A percentile compares a stretch with the other conserved stretches of the same genome.
Conservation (phyloP, 2,797 vertebrate genomes). For the Pelochelys cantorii region DNA sequence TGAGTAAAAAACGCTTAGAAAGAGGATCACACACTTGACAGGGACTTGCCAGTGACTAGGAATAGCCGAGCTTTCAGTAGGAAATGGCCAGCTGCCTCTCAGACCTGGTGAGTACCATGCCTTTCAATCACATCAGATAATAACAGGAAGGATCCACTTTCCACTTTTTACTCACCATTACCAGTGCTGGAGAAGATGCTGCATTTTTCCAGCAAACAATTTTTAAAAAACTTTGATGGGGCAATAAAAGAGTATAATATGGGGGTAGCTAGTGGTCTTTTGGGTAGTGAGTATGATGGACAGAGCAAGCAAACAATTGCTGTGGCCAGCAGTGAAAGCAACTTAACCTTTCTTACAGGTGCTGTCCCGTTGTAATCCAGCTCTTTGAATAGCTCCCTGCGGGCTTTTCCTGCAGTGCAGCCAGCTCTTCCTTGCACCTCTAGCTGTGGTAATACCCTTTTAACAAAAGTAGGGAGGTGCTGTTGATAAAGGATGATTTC, state of each 20-base stretch:
- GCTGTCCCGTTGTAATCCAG: no score
- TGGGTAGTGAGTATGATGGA: neutral
- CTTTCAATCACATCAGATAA: neutral
- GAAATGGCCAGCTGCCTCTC: constrained; percentile 64
- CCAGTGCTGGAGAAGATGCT: neutral
- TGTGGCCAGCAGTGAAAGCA: neutral
- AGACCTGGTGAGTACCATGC: constrained; percentile 65
- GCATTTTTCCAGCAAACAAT: neutral
- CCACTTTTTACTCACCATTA: neutral
- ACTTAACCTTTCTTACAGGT: no score
- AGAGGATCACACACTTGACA: neutral
- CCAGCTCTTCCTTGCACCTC: no score
- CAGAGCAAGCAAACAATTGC: neutral
- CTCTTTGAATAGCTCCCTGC: no score
- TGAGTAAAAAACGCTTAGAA: neutral
- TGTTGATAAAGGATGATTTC: neutral
- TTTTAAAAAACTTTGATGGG: neutral
- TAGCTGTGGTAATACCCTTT: neutral
- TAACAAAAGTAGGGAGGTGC: neutral
- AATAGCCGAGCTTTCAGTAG: constrained; percentile 30
- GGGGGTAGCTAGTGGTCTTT: neutral
- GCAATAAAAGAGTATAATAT: neutral
- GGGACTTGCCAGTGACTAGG: constrained; percentile 30
- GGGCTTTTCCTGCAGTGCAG: no score
- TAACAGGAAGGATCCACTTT: neutral